phyloP scores from a whole-genome alignment of 2,888 invertebrate species.

The Caenorhabditis angaria region DNA sequence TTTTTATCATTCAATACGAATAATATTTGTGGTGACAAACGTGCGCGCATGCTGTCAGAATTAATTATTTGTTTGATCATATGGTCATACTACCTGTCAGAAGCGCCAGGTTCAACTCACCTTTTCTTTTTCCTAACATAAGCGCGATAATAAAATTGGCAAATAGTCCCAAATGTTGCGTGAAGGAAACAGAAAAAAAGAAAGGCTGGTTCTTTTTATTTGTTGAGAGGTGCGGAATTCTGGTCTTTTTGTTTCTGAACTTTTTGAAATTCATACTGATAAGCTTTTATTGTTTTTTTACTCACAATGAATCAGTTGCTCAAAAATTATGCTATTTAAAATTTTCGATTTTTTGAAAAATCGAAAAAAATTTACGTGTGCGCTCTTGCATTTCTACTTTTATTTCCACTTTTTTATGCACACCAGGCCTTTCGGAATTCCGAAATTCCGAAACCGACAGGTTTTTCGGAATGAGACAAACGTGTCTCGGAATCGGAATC shows the following conservation, averaged over 20 bases:
- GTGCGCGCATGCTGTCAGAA: not conserved
- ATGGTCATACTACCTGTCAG: not conserved
- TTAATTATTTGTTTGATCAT: constrained; percentile 4
- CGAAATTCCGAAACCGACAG: too few relatives aligned
- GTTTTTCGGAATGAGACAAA: too few relatives aligned
- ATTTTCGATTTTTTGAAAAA: too few relatives aligned
- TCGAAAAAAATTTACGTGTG: too few relatives aligned
- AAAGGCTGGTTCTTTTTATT: not conserved
- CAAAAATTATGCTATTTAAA: too few relatives aligned
- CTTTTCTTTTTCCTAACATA: not conserved
- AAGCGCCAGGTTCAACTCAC: not conserved
- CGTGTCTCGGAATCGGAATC: too few relatives aligned
- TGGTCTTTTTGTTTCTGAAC: not conserved
- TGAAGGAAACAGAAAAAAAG: too few relatives aligned
- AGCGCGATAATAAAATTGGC: constrained; percentile 1
- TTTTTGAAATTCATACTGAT: not conserved
- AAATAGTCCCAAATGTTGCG: constrained; percentile 2
- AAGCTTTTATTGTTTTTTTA: too few relatives aligned
- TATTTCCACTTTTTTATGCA: too few relatives aligned
- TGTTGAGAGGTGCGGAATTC: not conserved
- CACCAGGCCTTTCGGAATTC: too few relatives aligned
- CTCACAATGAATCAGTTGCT: too few relatives aligned
- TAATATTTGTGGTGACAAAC: not conserved
- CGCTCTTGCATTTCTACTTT: too few relatives aligned
- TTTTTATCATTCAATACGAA: not conserved